phyloP scores from a whole-genome alignment of 2,113 vertebrate genomes.

The Laticauda colubrina region DNA sequence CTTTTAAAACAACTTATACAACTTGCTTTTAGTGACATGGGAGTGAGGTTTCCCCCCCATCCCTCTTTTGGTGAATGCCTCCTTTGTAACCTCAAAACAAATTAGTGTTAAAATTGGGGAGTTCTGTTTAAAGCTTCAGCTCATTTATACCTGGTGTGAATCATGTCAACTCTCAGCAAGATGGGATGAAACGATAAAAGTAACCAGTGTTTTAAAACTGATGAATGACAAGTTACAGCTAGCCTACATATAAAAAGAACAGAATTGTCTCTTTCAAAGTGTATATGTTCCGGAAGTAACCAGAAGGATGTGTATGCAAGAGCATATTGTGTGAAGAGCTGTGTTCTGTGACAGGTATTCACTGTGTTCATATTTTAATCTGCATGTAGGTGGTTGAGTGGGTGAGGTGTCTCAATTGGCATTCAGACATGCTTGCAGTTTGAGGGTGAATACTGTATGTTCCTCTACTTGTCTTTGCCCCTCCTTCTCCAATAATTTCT shows the following conservation, averaged over 20 bases:
- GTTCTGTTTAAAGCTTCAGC: neutral
- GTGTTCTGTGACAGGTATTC: conserved; percentile 36
- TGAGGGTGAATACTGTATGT: conserved; percentile 1
- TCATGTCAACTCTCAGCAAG: too few relatives aligned
- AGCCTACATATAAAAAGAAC: neutral
- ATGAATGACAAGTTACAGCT: neutral
- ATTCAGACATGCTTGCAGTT: conserved; percentile 38
- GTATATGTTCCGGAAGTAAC: conserved; percentile 13
- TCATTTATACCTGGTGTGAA: neutral
- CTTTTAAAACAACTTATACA: neutral
- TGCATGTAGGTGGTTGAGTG: conserved; percentile 53
- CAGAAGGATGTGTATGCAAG: conserved; percentile 9
- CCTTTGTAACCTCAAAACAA: neutral
- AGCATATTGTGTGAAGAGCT: conserved; percentile 16
- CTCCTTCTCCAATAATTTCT: neutral
- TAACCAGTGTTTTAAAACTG: neutral
- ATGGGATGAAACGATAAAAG: neutral
- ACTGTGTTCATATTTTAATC: conserved; percentile 57
- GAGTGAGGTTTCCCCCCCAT: neutral
- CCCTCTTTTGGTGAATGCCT: neutral
- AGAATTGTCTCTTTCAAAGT: neutral
- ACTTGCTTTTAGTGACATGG: neutral
- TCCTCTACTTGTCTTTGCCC: neutral
- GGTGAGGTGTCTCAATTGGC: conserved; percentile 56
- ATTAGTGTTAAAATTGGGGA: neutral